phyloP scores from a whole-genome alignment of 2,888 invertebrate genomes.

The Chrysodeixis includens region DNA sequence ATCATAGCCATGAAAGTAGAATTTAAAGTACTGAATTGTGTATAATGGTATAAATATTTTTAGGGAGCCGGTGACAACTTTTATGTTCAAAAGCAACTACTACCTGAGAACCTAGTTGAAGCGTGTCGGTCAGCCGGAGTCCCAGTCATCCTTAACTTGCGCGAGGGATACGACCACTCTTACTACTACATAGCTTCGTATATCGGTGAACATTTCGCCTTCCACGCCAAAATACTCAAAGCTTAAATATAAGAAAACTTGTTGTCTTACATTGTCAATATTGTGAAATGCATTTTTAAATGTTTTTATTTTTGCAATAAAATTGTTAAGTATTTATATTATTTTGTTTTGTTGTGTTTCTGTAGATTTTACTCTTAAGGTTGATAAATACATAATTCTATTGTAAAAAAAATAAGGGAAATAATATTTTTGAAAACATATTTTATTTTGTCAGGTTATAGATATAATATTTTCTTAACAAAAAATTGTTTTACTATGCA shows the following conservation, averaged over 20 bases:
- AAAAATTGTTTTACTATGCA: constrained; percentile 35
- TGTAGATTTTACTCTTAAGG: neutral
- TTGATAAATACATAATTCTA: neutral
- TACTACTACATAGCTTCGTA: constrained; percentile 98
- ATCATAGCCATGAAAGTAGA: no score
- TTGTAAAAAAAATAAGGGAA: constrained; percentile 26
- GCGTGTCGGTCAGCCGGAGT: constrained; percentile 92
- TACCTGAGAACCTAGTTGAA: constrained; percentile 94
- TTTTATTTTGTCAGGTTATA: constrained; percentile 50
- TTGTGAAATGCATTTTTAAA: constrained; percentile 63
- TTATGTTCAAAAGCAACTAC: constrained; percentile 92
- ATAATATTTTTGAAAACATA: constrained; percentile 41
- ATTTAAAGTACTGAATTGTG: no score
- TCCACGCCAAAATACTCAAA: constrained; percentile 95
- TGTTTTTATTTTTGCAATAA: constrained; percentile 63
- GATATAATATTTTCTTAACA: constrained; percentile 47
- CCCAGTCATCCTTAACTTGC: constrained; percentile 91
- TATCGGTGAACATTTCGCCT: constrained; percentile 97
- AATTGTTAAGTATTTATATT: constrained; percentile 42
- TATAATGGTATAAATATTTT: constrained; percentile 37
- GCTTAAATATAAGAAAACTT: constrained; percentile 64
- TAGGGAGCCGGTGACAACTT: constrained; percentile 96
- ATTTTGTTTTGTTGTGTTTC: no score
- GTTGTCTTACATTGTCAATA: constrained; percentile 49
- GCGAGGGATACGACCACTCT: constrained; percentile 98